Evolutionary conservation across 2,797 vertebrate species (phyloP).

Genomic region (Anabacerthia variegaticeps): DNA sequence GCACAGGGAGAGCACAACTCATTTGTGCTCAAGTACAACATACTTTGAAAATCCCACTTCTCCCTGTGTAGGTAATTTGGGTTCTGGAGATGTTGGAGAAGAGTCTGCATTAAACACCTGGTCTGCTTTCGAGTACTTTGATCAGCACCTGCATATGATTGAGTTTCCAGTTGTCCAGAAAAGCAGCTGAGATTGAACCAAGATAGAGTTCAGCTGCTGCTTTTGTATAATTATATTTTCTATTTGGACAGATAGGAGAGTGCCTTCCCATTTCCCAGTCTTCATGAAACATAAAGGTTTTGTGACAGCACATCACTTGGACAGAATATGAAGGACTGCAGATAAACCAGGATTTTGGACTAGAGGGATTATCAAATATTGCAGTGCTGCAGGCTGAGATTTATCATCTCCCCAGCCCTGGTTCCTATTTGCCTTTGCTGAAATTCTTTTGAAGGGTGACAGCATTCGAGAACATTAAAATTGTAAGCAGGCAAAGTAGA

Average conservation of each 20-base stretch:
- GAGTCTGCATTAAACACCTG: background rate
- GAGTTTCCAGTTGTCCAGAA: background rate
- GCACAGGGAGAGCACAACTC: background rate
- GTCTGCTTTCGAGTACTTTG: background rate
- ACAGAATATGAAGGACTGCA: background rate
- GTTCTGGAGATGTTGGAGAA: background rate
- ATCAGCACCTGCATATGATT: background rate
- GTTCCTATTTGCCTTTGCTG: slow-evolving; percentile 1
- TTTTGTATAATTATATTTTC: background rate
- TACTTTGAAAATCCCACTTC: background rate
- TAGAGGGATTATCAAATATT: background rate
- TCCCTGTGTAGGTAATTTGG: background rate
- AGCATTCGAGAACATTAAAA: background rate
- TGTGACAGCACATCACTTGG: background rate
- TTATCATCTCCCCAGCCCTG: background rate
- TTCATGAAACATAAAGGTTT: background rate
- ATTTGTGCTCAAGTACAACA: background rate
- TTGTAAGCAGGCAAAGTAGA: background rate
- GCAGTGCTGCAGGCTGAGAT: background rate
- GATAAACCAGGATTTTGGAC: background rate
- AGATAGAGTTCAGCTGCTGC: background rate
- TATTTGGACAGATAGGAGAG: background rate
- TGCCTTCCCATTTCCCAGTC: background rate
- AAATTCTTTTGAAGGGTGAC: slow-evolving; percentile 9
- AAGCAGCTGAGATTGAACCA: background rate